Evolutionary conservation across 2,888 invertebrate species (phyloP).

Genomic region (Lochmaea crataegi): DNA sequence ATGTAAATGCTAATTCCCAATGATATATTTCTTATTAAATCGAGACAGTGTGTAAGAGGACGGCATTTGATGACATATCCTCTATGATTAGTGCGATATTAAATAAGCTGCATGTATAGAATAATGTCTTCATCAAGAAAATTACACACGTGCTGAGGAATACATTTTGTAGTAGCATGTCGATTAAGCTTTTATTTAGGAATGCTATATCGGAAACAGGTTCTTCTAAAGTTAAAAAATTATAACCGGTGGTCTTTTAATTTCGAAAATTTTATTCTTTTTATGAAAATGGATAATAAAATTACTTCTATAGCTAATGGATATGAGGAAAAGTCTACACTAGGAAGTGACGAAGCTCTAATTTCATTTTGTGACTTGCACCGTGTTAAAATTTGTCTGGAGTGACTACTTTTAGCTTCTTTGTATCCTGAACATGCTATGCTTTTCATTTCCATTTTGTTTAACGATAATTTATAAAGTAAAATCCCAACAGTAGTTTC

Average conservation of each 20-base stretch:
- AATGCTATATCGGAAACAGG: background rate
- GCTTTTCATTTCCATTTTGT: too few species aligned
- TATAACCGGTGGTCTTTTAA: background rate
- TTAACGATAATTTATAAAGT: too few species aligned
- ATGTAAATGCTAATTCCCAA: slow-evolving; percentile 20
- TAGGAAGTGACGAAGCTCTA: too few species aligned
- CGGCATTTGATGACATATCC: slow-evolving; percentile 10
- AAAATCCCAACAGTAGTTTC: too few species aligned
- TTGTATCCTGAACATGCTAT: too few species aligned
- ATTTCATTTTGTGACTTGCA: too few species aligned
- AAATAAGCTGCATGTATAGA: slow-evolving; percentile 1
- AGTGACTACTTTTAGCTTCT: too few species aligned
- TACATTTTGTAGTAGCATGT: background rate
- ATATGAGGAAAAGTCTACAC: too few species aligned
- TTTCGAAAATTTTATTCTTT: too few species aligned
- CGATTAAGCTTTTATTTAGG: background rate
- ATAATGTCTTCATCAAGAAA: slow-evolving; percentile 16
- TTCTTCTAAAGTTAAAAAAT: background rate
- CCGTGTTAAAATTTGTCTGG: too few species aligned
- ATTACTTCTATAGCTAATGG: too few species aligned
- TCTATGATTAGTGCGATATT: slow-evolving; percentile 12
- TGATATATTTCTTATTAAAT: slow-evolving; percentile 21
- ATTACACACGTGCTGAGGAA: slow-evolving; percentile 1
- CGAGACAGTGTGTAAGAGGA: slow-evolving; percentile 8
- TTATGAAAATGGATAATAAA: too few species aligned